Evolutionary conservation across 2,888 invertebrate genomes (phyloP).

Genomic region (Geotrupes spiniger): DNA sequence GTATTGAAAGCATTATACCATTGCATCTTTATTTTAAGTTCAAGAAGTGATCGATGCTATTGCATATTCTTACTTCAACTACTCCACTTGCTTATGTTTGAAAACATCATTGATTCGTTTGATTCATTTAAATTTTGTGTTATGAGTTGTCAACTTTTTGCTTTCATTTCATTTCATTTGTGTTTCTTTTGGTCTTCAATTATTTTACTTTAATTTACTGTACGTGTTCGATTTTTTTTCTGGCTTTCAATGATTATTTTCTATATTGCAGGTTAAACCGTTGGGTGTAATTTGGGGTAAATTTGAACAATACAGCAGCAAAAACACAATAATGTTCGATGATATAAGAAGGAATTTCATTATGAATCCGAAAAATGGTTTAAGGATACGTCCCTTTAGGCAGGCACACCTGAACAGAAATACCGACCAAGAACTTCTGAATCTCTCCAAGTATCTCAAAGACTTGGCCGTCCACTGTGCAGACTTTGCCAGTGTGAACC

Average conservation of each 20-base stretch:
- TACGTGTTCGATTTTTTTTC: background rate
- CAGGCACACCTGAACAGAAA: slow-evolving; percentile 86
- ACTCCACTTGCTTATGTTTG: too few relatives aligned
- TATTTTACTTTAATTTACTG: too few relatives aligned
- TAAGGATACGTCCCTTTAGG: slow-evolving; percentile 85
- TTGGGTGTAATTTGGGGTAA: slow-evolving; percentile 97
- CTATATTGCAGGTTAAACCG: slow-evolving; percentile 73
- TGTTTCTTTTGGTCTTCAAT: too few relatives aligned
- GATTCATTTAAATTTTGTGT: too few relatives aligned
- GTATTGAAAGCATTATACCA: slow-evolving; percentile 39
- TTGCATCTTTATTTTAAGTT: background rate
- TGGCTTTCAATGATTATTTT: slow-evolving; percentile 22
- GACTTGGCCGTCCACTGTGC: slow-evolving; percentile 76
- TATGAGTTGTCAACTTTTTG: too few relatives aligned
- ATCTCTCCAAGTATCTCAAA: slow-evolving; percentile 76
- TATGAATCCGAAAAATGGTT: slow-evolving; percentile 94
- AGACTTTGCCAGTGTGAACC: slow-evolving; percentile 82
- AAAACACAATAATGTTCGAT: slow-evolving; percentile 98
- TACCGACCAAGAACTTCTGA: slow-evolving; percentile 78
- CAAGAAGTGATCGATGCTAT: background rate
- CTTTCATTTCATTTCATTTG: too few relatives aligned
- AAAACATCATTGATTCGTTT: too few relatives aligned
- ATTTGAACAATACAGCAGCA: slow-evolving; percentile 80
- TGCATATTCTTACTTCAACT: too few relatives aligned
- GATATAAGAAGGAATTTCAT: slow-evolving; percentile 93